These are phyloP conservation scores for Pherbina coryleti DNA, from an alignment of 2,888 invertebrate species.

Conservation along the genomic window DNA sequence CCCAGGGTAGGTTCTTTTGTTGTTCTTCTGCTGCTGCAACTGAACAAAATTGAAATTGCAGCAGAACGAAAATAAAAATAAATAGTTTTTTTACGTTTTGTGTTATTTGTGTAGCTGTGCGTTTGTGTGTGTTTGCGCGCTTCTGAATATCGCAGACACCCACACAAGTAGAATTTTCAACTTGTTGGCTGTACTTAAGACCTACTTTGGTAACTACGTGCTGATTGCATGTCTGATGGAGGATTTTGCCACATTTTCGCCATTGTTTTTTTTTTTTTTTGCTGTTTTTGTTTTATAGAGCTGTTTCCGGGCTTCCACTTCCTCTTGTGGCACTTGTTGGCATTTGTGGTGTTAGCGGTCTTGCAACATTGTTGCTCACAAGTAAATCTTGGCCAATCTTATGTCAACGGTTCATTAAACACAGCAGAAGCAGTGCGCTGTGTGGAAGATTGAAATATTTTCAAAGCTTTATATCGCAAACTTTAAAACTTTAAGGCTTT, in stretches of 20 bases:
- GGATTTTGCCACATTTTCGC: conserved; percentile 34
- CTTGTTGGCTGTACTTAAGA: conserved; percentile 30
- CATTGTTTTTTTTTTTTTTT: conserved; percentile 7
- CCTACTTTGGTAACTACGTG: conserved; percentile 31
- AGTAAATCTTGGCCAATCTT: conserved; percentile 43
- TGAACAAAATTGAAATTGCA: conserved; percentile 21
- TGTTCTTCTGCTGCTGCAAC: neutral
- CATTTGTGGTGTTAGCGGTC: conserved; percentile 12
- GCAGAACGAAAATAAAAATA: conserved; percentile 14
- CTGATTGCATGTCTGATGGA: conserved; percentile 28
- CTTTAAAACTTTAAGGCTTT: neutral
- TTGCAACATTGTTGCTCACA: conserved; percentile 17
- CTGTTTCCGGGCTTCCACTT: neutral
- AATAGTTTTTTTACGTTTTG: neutral
- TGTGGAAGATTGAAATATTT: neutral
- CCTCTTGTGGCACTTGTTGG: conserved; percentile 22
- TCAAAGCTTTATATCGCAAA: neutral
- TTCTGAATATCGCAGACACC: neutral
- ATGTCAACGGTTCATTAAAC: conserved; percentile 43
- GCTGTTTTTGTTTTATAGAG: conserved; percentile 3
- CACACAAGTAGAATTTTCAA: conserved; percentile 23
- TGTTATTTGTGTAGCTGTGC: neutral
- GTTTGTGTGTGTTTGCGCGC: neutral
- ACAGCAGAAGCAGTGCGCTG: neutral
- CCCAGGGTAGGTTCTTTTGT: neutral